phyloP scores from a whole-genome alignment of 1,140 invertebrate genomes.

The Drosophila pruinosa region DNA sequence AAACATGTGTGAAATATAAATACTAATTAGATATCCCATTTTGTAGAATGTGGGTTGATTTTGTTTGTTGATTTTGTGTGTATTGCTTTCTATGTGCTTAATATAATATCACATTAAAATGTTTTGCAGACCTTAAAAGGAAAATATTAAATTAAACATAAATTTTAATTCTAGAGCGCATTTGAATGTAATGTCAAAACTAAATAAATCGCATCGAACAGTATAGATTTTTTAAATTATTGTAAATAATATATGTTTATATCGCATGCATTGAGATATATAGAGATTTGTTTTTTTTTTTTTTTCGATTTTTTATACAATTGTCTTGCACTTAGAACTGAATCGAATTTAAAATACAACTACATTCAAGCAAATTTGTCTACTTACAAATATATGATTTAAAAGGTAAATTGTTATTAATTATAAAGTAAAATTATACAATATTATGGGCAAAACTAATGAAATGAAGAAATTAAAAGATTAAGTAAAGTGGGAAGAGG shows the following conservation, averaged over 20 bases:
- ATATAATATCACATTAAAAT: constrained; percentile 81
- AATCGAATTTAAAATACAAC: constrained; percentile 29
- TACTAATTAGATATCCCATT: not conserved
- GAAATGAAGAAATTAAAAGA: not conserved
- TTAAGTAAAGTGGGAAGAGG: not conserved
- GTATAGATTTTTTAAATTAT: constrained; percentile 7
- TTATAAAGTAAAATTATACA: constrained; percentile 14
- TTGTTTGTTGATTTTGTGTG: constrained; percentile 21
- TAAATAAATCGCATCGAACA: not conserved
- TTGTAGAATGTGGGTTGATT: not conserved
- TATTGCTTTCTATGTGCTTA: constrained; percentile 57
- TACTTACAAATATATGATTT: constrained; percentile 29
- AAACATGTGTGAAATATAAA: constrained; percentile 21
- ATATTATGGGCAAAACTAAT: constrained; percentile 26
- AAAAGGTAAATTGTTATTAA: not conserved
- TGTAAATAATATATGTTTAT: constrained; percentile 8
- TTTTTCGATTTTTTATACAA: not conserved
- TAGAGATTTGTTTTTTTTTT: constrained; percentile 19
- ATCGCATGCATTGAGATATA: constrained; percentile 39
- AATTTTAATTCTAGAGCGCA: constrained; percentile 30
- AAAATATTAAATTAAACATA: constrained; percentile 21
- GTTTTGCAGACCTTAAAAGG: constrained; percentile 52
- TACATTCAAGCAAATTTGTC: constrained; percentile 26
- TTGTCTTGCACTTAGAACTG: constrained; percentile 16
- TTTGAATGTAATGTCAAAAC: constrained; percentile 34